Percentiles rank a stretch among this genome's conserved stretches.
Conservation (phyloP, 2,797 vertebrate species). For the Petrocephalus schoutedeni region DNA sequence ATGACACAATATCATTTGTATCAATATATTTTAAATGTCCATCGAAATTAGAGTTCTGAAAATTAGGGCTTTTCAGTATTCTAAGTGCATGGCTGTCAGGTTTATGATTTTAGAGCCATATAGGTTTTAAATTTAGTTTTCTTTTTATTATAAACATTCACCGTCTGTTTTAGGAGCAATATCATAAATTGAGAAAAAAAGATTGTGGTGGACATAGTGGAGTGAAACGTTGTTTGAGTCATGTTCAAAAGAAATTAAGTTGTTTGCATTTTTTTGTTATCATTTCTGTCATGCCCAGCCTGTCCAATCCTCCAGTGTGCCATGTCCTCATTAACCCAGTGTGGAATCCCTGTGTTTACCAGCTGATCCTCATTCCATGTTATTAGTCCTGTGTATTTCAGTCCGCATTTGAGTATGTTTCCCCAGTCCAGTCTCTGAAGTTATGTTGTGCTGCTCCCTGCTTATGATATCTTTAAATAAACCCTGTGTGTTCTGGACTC, state of each 20-base stretch:
- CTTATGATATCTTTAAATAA: no score
- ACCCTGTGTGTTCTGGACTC: no score
- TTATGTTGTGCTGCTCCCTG: no score
- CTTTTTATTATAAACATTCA: background rate
- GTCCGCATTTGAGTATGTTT: no score
- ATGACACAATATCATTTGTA: background rate
- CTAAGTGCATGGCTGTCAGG: background rate
- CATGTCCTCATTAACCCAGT: no score
- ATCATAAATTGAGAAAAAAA: background rate
- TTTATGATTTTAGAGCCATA: background rate
- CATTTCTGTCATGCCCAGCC: background rate
- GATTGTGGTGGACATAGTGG: background rate
- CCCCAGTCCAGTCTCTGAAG: no score
- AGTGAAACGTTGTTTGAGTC: background rate
- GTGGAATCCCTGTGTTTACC: no score
- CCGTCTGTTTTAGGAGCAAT: background rate
- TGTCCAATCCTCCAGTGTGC: no score
- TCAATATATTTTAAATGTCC: background rate
- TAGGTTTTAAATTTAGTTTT: background rate
- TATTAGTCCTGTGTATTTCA: no score
- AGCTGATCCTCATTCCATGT: no score
- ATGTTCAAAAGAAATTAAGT: background rate
- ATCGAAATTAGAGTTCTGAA: background rate
- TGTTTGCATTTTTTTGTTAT: background rate
- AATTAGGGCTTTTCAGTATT: background rate